Evolutionary conservation across 1,140 invertebrate species (phyloP).

Genomic region (Cotesia chilonis): DNA sequence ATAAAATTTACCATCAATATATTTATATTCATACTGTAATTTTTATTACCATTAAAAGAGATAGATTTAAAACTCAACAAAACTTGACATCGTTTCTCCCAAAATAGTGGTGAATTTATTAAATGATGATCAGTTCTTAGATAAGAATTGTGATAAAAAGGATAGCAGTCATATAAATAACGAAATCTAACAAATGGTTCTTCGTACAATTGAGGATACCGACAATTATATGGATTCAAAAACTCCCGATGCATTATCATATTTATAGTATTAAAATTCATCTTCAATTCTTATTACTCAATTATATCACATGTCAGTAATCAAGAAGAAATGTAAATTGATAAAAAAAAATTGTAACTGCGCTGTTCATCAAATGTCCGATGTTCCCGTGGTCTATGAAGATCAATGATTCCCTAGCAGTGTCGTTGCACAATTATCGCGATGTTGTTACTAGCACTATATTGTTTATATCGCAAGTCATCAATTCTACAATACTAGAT

Average conservation of each 20-base stretch:
- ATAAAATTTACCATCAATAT: too few relatives aligned
- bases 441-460: conserved; percentile 1
- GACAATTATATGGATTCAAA: neutral
- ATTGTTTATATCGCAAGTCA: too few relatives aligned
- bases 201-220: neutral
- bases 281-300: conserved; percentile 1
- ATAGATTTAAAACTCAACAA: conserved; percentile 22
- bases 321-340: neutral
- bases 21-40: too few relatives aligned
- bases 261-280: conserved; percentile 15
- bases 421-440: conserved; percentile 18
- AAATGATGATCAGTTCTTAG: conserved; percentile 32
- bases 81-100: conserved; percentile 17
- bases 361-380: conserved; percentile 1
- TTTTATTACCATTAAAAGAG: conserved; percentile 27
- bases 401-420: conserved; percentile 49
- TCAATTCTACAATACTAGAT: too few relatives aligned
- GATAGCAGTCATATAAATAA: conserved; percentile 35
- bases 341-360: conserved; percentile 22
- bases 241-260: neutral
- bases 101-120: conserved; percentile 36
- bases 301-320: neutral
- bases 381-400: conserved; percentile 35
- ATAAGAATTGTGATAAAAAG: conserved; percentile 30
- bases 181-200: conserved; percentile 17